Evolutionary conservation across 2,888 invertebrate species (phyloP).

Genomic region (Trichopria drosophilae): DNA sequence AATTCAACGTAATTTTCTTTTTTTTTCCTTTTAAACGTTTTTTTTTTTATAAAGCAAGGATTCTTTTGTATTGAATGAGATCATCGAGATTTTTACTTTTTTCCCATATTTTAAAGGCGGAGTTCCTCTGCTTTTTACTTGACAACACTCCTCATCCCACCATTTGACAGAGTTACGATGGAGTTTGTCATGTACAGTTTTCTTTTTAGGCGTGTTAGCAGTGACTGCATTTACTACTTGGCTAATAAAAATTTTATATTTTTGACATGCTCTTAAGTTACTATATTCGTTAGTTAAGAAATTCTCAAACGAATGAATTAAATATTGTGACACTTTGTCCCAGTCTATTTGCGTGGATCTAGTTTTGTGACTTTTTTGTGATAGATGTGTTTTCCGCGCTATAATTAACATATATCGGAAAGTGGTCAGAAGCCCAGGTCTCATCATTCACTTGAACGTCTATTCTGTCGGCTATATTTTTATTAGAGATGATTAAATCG

Average conservation of each 20-base stretch:
- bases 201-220: slow-evolving; percentile 18
- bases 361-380: not conserved
- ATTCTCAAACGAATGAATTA: not conserved
- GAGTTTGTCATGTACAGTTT: not conserved
- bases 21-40: slow-evolving; percentile 25
- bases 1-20: slow-evolving; percentile 12
- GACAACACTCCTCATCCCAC: slow-evolving; percentile 27
- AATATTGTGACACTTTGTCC: not conserved
- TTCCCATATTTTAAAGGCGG: slow-evolving; percentile 25
- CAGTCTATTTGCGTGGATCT: not conserved
- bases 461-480: slow-evolving; percentile 13
- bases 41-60: slow-evolving; percentile 14
- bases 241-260: slow-evolving; percentile 20
- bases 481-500: slow-evolving; percentile 14
- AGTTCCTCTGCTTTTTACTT: slow-evolving; percentile 11
- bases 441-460: slow-evolving; percentile 15
- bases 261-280: slow-evolving; percentile 6
- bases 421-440: slow-evolving; percentile 11
- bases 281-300: not conserved
- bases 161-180: slow-evolving; percentile 24
- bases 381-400: not conserved
- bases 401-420: not conserved
- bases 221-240: slow-evolving; percentile 5
- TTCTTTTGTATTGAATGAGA: slow-evolving; percentile 20
- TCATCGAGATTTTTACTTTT: slow-evolving; percentile 7